Percentiles rank a stretch among this genome's conserved stretches.
Conservation (phyloP, 2,113 vertebrate genomes). For the Triplophysa rosa region DNA sequence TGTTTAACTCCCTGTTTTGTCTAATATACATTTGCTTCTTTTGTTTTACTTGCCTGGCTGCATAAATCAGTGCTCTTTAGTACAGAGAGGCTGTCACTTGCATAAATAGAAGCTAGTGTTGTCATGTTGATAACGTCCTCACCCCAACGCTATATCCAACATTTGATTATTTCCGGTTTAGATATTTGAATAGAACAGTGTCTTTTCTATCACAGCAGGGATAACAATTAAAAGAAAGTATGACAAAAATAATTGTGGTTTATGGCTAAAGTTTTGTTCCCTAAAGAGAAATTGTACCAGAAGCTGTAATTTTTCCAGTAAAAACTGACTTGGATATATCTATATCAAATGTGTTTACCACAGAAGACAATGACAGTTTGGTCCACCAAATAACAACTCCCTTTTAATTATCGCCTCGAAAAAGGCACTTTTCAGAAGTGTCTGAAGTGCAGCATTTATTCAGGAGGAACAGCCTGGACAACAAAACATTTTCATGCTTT, state of each 20-base stretch:
- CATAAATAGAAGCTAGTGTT: conserved; percentile 66
- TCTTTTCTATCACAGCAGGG: conserved; percentile 75
- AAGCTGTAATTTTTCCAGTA: conserved; percentile 79
- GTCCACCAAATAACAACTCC: neutral
- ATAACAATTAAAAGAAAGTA: conserved; percentile 77
- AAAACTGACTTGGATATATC: conserved; percentile 73
- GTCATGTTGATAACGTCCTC: conserved; percentile 71
- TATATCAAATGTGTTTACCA: conserved; percentile 58
- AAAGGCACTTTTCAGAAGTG: no score
- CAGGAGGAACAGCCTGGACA: no score
- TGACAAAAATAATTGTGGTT: conserved; percentile 82
- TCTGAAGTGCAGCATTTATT: no score
- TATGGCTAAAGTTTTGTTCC: conserved; percentile 73
- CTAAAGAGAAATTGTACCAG: conserved; percentile 77
- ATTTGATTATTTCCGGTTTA: conserved; percentile 78
- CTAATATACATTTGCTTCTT: conserved; percentile 56
- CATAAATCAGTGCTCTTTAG: conserved; percentile 65
- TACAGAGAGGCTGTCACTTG: conserved; percentile 63
- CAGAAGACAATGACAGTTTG: conserved; percentile 51
- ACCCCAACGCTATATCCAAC: conserved; percentile 70
- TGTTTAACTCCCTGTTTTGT: conserved; percentile 44
- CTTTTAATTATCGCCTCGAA: no score
- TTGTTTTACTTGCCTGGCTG: conserved; percentile 65
- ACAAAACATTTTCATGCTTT: no score
- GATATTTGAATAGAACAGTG: conserved; percentile 79